Base-by-base conservation (phyloP, 2,113 vertebrate species). In the Aegotheles bennettii region DNA sequence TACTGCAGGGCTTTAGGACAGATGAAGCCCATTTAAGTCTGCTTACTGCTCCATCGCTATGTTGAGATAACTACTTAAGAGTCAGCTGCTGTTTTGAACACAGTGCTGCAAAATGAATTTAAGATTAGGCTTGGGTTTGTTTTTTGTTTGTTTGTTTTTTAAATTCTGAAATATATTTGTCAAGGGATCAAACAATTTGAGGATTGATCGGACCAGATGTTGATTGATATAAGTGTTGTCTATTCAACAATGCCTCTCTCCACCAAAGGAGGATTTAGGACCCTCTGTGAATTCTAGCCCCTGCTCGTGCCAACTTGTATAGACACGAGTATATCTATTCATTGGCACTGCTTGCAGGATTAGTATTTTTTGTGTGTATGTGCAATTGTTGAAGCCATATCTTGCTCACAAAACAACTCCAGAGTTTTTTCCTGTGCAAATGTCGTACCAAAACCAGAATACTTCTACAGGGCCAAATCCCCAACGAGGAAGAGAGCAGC, bases 161-260 rank as follows among this genome's bases (percentile, higher is more conserved):
- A 25, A 67, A n/a, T 67, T 87, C 42, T 56, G 16, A 67, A 70
- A 56, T 29, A 3, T 43, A 23, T 67, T 83, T 56, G 18, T 71
- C 17, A 56, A 77, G 42, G 48, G 56, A 45, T 48, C 47, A 57
- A 93, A 29, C 29, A 35, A 47, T 59, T 45, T 31, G 21, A n/a
- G 51, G 60, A 71, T 13, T 40, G 35, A 70, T 76, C 2, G 6
- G 42, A 40, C 4, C 14, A 40, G 33, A 33, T 43, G 9, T 57
- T 50, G 21, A 16, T 3, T 38, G 33, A n/a, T 76, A 56, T 8
- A 35, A 56, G 56, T 0, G 1, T 4, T 21, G 3, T 42, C 35
- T 76, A 11, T 57, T 25, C 47, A 82, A 51, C 19, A 84, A 47
- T 16, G 11, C 29, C 16, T 61, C 2, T 54, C 28, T 75, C 57